Evolutionary conservation across 2,888 invertebrate genomes (phyloP), one percentile per base, ranked within the genome.

Genomic region (Hartigia nigra): DNA sequence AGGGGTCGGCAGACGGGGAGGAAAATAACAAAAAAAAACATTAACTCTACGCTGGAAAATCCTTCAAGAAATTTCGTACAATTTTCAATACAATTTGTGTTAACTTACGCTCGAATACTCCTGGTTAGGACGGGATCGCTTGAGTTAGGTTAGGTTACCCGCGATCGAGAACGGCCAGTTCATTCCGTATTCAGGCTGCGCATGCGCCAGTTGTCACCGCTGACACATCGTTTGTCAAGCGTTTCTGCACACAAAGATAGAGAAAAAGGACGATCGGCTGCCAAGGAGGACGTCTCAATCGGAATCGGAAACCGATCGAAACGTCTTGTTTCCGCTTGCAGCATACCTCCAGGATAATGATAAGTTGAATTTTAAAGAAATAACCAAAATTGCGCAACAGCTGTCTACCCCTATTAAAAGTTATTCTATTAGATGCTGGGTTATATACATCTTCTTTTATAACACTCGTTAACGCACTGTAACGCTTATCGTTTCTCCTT

Each of bases 161-260:
- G 72, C 72, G 72, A 72, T 31, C 72, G 72, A 72, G 31, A 31
- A 34, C 72, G 81, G 82, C 82, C 79, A 86, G 85, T 86, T 90
- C 89, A 91, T 91, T 91, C 88, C 82, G 91, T 89, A 91, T 91
- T 91, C 91, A 90, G 91, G 87, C 82, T 86, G 88, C 90, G 90
- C 91, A 87, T 91, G 91, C 89, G 90, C 91, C 90, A 91, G 91
- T 91, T 91, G 91, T 91, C 91, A 91, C 88, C 84, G 90, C 90
- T 91, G 91, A 91, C 91, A 91, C 91, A 89, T 91, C 91, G 91
- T 91, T 89, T 88, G 91, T 91, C 91, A 91, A 90, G 87, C 86
- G 89, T 88, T 87, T 90, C 89, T 88, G 86, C 90, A 85, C 87
- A 88, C 88, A 89, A 89, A 89, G 88, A 87, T 87, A 77, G 31